Evolutionary conservation across 2,888 invertebrate genomes (phyloP).

Genomic region (Philaethria dido): DNA sequence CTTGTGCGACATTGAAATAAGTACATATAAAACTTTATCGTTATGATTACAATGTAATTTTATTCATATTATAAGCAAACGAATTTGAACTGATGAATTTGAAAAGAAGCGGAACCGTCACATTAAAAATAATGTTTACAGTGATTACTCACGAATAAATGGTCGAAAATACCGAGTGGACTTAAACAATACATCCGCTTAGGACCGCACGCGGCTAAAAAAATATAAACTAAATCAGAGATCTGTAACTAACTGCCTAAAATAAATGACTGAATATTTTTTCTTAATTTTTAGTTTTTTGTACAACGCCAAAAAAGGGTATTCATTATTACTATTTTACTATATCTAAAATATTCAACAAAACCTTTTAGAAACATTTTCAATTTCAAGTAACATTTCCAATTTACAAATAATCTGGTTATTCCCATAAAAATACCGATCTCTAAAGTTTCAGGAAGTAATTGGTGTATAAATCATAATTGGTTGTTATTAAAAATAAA

Average conservation of each 20-base stretch:
- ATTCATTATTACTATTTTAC: too few relatives aligned
- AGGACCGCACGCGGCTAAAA: conserved; percentile 31
- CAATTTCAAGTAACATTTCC: too few relatives aligned
- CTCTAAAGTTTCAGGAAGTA: too few relatives aligned
- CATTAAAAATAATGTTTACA: conserved; percentile 58
- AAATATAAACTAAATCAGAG: conserved; percentile 5
- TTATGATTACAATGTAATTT: not conserved
- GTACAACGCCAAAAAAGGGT: too few relatives aligned
- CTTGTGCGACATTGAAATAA: too few relatives aligned
- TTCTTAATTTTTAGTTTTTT: not conserved
- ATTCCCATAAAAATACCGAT: too few relatives aligned
- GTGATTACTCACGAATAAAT: conserved; percentile 60
- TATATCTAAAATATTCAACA: too few relatives aligned
- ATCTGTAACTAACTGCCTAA: not conserved
- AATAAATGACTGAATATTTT: not conserved
- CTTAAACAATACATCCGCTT: conserved; percentile 66
- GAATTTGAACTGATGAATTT: conserved; percentile 12
- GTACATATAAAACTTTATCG: not conserved
- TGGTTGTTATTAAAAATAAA: too few relatives aligned
- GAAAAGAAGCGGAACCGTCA: conserved; percentile 53
- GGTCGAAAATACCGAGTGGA: conserved; percentile 56
- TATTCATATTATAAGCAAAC: conserved; percentile 3
- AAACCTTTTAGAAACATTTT: too few relatives aligned
- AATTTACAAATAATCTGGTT: too few relatives aligned
- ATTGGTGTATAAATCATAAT: too few relatives aligned